These are phyloP conservation scores for Fistularia commersonii DNA, from an alignment of 2,797 vertebrate species.

Conservation along the genomic window DNA sequence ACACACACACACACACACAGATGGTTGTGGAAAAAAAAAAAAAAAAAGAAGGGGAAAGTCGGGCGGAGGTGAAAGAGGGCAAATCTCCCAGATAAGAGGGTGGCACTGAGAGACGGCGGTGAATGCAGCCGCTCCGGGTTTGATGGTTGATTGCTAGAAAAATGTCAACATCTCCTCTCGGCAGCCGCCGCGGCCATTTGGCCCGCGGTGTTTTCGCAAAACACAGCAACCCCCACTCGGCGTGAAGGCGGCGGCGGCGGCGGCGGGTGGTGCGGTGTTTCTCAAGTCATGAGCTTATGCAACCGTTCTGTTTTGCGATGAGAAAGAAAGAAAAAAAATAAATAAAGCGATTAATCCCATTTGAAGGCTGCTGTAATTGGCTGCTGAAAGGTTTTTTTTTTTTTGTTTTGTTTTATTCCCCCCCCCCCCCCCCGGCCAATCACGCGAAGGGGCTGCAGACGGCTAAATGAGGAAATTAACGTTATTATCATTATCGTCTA, in stretches of 20 bases:
- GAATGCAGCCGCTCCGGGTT: constrained; percentile 68
- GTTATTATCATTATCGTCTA: no score
- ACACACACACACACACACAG: no score
- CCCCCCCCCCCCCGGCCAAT: no score
- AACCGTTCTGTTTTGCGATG: constrained; percentile 52
- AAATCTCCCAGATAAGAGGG: constrained; percentile 64
- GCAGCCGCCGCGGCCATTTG: constrained; percentile 69
- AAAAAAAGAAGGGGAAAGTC: not conserved
- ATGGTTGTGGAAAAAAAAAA: not conserved
- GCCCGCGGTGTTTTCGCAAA: constrained; percentile 58
- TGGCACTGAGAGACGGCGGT: constrained; percentile 71
- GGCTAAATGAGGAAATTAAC: no score
- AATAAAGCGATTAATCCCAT: constrained; percentile 15
- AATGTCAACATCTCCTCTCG: constrained; percentile 74
- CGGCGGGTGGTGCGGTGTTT: constrained; percentile 5
- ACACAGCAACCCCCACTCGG: constrained; percentile 39
- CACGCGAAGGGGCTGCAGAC: no score
- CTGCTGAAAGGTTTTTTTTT: no score
- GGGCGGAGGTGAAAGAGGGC: constrained; percentile 5
- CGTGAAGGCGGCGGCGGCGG: constrained; percentile 10
- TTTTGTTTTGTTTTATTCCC: no score
- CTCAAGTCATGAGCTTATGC: constrained; percentile 45
- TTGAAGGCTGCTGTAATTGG: no score
- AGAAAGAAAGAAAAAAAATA: constrained; percentile 4
- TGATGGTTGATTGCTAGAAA: constrained; percentile 78